Conservation (phyloP, 2,888 invertebrate species). For the Pyrrhia umbra region DNA sequence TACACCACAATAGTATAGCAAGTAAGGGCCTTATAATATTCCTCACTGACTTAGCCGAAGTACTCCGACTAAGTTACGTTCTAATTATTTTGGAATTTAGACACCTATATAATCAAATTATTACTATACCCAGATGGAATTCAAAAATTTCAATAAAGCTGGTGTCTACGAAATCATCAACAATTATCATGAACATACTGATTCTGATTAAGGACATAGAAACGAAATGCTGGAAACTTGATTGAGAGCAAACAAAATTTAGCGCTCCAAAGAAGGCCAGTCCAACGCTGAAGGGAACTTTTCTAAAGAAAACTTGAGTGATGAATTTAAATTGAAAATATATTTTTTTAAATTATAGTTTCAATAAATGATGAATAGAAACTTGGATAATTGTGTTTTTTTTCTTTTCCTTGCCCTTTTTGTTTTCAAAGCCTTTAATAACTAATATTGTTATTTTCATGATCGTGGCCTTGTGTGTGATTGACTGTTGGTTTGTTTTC, state of each 20-base stretch:
- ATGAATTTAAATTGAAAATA: too few species aligned
- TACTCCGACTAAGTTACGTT: background rate
- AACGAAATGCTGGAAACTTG: background rate
- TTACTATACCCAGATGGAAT: slow-evolving; percentile 35
- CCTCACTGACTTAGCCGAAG: background rate
- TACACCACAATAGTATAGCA: background rate
- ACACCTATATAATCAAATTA: slow-evolving; percentile 3
- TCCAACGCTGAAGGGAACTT: background rate
- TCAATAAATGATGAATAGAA: background rate
- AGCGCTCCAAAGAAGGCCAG: background rate
- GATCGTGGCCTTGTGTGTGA: too few species aligned
- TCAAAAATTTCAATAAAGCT: background rate
- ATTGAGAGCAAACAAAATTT: background rate
- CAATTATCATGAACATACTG: slow-evolving; percentile 6
- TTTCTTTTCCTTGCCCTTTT: background rate
- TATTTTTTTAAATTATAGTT: background rate
- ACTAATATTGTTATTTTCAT: too few species aligned
- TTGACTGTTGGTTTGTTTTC: too few species aligned
- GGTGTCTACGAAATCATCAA: slow-evolving; percentile 21
- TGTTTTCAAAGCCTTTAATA: too few species aligned
- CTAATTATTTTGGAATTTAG: too few species aligned
- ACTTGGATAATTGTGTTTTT: background rate
- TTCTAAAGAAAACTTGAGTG: background rate
- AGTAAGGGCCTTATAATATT: background rate
- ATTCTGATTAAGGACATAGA: slow-evolving; percentile 8